Evolutionary conservation across 1,140 invertebrate species (phyloP), one percentile per base, ranked within the genome.

Genomic region (Xylocopa sonorina): DNA sequence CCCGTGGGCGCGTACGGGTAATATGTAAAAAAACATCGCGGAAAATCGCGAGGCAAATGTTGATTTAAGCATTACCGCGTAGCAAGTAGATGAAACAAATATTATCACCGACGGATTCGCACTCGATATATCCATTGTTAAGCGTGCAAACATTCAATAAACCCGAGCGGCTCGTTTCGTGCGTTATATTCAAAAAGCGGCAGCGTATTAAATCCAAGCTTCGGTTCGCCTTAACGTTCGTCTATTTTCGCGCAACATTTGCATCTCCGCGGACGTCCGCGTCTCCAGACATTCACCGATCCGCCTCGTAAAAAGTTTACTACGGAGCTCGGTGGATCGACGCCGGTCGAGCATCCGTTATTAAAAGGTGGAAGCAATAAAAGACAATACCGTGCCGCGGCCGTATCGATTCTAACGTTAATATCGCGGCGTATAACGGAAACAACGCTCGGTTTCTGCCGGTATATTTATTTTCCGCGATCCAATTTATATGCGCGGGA

Each of bases 371-470:
- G 18, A 18, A 21, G 18, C 32, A n/a, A 41, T 62, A 38, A 62
- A 62, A 38, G 34, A 34, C 4, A 10, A 18, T 62, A 24, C 32
- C 21, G 9, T 62, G n/a, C 6, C 4, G 7, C 12, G n/a, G 12
- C n/a, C n/a, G 1, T 16, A 41, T 64, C 24, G 38, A 64, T 41
- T 64, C n/a, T 43, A 64, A 64, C n/a, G 38, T 64, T 63, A 63
- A 63, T 63, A 63, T 43, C n/a, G 38, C 24, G n/a, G n/a, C 62
- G 62, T 41, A 43, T 64, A 64, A 64, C 27, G 24, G 38, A 27
- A 64, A 43, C 24, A 43, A 63, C n/a, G 24, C 3, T 64, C 9
- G n/a, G 14, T 43, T 43, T 64, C 38, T 27, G 24, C 18, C 38
- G 5, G 34, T 64, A 24, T 64, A 27, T 63, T 63, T 63, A 43